Percentiles rank a stretch among this genome's conserved stretches.
Conservation (phyloP, 2,113 vertebrate genomes). For the Falcunculus frontatus region DNA sequence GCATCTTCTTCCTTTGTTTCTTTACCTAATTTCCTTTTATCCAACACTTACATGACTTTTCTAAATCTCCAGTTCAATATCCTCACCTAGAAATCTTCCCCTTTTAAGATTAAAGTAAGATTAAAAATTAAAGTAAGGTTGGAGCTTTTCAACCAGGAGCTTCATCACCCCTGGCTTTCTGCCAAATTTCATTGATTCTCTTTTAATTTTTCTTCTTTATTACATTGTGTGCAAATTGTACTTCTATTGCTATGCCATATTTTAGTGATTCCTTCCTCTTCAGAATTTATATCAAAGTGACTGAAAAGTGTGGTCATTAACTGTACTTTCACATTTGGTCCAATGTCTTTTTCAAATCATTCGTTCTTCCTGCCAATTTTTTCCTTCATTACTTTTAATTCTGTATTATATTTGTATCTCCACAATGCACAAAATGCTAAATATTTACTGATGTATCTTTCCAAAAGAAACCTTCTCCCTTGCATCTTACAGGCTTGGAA, state of each 20-base stretch:
- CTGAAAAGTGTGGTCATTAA: background rate
- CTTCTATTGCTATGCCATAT: background rate
- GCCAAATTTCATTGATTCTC: background rate
- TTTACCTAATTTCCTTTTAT: background rate
- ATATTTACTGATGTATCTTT: background rate
- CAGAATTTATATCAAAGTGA: background rate
- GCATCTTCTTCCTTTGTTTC: background rate
- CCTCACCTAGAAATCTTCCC: background rate
- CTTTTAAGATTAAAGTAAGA: no score
- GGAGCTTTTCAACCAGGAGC: background rate
- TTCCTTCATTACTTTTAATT: constrained; percentile 15
- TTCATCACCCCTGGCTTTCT: background rate
- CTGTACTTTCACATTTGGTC: background rate
- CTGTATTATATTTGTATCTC: background rate
- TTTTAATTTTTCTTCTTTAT: background rate
- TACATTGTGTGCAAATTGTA: background rate
- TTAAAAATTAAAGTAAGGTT: no score
- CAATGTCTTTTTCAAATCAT: background rate
- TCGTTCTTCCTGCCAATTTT: background rate
- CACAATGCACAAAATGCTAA: background rate
- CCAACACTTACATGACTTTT: background rate
- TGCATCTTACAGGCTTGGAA: background rate
- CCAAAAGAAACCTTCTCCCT: background rate
- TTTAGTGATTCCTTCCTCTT: background rate
- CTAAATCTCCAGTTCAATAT: background rate